These are phyloP conservation scores for Pantherophis vulpinus DNA, from an alignment of 2,797 vertebrate genomes.

Conservation along the genomic window DNA sequence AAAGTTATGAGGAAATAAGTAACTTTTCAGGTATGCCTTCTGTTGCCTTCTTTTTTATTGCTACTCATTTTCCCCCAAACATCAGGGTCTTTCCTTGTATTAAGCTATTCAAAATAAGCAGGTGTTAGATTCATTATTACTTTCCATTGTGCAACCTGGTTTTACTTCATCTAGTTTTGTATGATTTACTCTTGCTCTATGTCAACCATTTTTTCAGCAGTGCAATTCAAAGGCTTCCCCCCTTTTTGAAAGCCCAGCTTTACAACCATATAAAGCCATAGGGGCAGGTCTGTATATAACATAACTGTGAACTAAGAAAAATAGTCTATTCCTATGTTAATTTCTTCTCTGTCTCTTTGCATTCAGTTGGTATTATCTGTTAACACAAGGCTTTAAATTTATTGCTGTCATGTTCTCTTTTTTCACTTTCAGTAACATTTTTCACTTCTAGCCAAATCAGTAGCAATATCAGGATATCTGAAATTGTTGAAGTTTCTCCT, in stretches of 20 bases:
- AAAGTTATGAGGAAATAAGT: neutral
- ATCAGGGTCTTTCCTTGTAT: neutral
- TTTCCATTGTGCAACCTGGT: neutral
- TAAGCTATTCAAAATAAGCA: neutral
- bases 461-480: neutral
- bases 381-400: neutral
- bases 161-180: neutral
- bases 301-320: neutral
- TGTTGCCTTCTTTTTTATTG: neutral
- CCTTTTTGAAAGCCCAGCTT: neutral
- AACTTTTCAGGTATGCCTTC: neutral
- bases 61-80: neutral
- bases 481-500: neutral
- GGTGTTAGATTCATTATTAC: neutral
- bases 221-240: neutral
- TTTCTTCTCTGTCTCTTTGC: neutral
- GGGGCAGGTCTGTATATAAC: neutral
- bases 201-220: neutral
- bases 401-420: neutral
- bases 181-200: neutral
- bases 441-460: neutral
- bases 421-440: neutral
- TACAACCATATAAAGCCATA: neutral
- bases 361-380: neutral
- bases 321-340: neutral